Conservation (phyloP, 2,888 invertebrate genomes). For the Coecobrya sp. region DNA sequence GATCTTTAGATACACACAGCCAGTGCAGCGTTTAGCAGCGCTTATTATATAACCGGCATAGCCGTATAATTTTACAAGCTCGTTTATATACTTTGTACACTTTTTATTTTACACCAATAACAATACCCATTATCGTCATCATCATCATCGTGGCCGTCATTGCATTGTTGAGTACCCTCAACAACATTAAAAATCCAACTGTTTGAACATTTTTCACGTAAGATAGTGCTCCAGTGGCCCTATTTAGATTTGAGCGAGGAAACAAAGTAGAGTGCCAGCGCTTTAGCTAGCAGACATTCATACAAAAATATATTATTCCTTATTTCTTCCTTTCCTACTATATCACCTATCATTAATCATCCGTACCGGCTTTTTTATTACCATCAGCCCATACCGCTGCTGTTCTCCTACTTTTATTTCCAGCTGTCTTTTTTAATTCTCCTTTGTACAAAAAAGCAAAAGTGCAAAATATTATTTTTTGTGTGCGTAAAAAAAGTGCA, state of each 20-base stretch:
- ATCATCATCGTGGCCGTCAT: slow-evolving; percentile 2
- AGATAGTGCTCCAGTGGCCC: slow-evolving; percentile 81
- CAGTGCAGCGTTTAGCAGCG: not conserved
- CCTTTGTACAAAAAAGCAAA: slow-evolving; percentile 26
- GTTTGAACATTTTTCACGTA: slow-evolving; percentile 72
- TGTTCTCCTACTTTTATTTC: slow-evolving; percentile 50
- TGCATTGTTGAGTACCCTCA: slow-evolving; percentile 50
- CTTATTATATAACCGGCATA: not conserved
- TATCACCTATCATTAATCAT: slow-evolving; percentile 78
- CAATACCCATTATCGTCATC: slow-evolving; percentile 80
- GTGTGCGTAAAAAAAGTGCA: slow-evolving; percentile 53
- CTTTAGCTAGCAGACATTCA: slow-evolving; percentile 7
- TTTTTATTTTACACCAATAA: slow-evolving; percentile 73
- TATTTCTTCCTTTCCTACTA: slow-evolving; percentile 57
- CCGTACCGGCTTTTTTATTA: slow-evolving; percentile 77
- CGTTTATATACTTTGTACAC: slow-evolving; percentile 56
- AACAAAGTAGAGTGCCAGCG: slow-evolving; percentile 11
- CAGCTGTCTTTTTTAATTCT: slow-evolving; percentile 74
- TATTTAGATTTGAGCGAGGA: slow-evolving; percentile 73
- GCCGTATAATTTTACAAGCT: slow-evolving; percentile 38
- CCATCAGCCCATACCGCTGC: slow-evolving; percentile 31
- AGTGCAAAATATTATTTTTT: slow-evolving; percentile 36
- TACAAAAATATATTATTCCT: slow-evolving; percentile 56
- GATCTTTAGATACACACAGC: slow-evolving; percentile 38
- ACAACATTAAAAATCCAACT: slow-evolving; percentile 27